These are phyloP conservation scores for Atta cephalotes DNA, from an alignment of 1,140 invertebrate genomes.

Conservation along the genomic window DNA sequence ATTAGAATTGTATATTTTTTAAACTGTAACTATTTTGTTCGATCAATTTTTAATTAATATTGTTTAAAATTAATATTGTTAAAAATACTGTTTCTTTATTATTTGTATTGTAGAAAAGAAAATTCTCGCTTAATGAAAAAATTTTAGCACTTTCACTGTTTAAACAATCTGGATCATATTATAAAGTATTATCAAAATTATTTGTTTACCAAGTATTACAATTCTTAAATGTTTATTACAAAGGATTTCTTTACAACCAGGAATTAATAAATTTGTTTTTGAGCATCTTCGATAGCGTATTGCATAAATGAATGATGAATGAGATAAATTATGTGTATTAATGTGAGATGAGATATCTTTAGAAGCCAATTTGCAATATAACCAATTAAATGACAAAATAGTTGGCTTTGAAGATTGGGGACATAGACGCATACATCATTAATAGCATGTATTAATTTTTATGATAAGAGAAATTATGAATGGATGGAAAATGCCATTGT, in stretches of 20 bases:
- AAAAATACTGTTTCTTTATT: too few species aligned
- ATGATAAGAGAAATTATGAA: neutral
- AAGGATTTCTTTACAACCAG: neutral
- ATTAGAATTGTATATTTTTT: too few species aligned
- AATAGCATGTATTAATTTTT: slow-evolving; percentile 28
- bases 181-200: neutral
- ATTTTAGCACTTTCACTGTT: neutral
- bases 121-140: neutral
- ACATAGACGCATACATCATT: neutral
- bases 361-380: neutral
- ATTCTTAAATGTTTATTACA: neutral
- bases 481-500: neutral
- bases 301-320: neutral
- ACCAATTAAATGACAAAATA: slow-evolving; percentile 15
- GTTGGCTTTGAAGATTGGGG: slow-evolving; percentile 36
- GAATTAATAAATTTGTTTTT: neutral
- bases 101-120: neutral
- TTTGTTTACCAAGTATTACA: neutral
- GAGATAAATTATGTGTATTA: slow-evolving; percentile 15
- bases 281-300: neutral
- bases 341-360: slow-evolving; percentile 21
- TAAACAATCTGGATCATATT: slow-evolving; percentile 12
- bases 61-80: too few species aligned
- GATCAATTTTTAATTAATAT: too few species aligned
- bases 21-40: too few species aligned